Base-by-base conservation (phyloP, 2,113 vertebrate genomes). In the Psephotus haematonotus region DNA sequence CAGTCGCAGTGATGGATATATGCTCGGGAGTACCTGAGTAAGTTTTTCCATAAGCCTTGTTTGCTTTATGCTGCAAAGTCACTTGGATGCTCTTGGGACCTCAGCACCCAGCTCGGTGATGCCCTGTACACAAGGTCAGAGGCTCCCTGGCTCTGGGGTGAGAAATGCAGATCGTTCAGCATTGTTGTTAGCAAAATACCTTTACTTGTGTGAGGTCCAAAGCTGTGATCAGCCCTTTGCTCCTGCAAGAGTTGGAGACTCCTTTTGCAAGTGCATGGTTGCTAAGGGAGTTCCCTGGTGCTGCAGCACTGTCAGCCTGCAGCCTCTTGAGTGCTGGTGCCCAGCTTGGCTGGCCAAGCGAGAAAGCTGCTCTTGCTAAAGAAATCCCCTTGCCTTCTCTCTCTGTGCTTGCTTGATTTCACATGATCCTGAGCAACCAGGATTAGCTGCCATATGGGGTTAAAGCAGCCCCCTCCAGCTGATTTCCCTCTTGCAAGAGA, bases 181-280 rank as follows among this genome's bases (percentile, higher is more conserved):
- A 4, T 9, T 39, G 29, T 35, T 31, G n/a, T 37, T 29, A 37
- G 49, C 2, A 6, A 80, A 86, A 46, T 9, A 4, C 4, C 41
- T 17, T 1, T 7, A 24, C 12, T 60, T 65, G 18, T n/a, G 25
- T 4, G 46, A 57, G 63, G 27, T 15, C 27, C 37, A 41, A 52
- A 19, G 25, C 4, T 62, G 46, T 39, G 29, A 27, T 20, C 46
- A 28, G 74, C 41, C 6, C 0, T n/a, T 37, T 27, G 4, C 20
- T 43, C 53, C 77, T 8, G 8, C 3, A 0, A 19, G 70, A 20
- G 10, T 4, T n/a, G 43, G 46, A 29, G 64, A 7, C 6, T 88
- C 24, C 23, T 3, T 2, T 35, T 50, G 67, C 29, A 25, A 57
- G 9, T 12, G 1, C 0, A 1, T 11, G 41, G 16, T 10, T 23